These are phyloP conservation scores for Pygathrix nemaeus DNA, from an alignment of 2,113 vertebrate species.

Conservation along the genomic window DNA sequence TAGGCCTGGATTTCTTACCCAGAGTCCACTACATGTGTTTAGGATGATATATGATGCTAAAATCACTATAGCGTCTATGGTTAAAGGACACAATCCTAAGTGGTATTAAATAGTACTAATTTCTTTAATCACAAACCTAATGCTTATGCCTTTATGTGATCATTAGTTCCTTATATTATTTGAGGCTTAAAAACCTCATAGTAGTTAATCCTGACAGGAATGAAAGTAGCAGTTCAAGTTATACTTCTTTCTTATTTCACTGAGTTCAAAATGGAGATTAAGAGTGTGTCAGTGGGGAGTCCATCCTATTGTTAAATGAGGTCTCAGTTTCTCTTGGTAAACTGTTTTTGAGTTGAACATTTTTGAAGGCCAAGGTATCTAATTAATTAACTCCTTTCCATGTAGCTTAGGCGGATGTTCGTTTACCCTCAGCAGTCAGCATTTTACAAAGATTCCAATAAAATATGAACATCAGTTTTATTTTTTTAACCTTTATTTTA, in stretches of 20 bases:
- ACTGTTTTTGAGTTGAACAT: not conserved
- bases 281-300: not conserved
- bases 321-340: not conserved
- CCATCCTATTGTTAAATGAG: not conserved
- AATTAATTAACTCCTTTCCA: not conserved
- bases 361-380: not conserved
- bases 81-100: not conserved
- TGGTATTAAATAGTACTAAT: not conserved
- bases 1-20: too few relatives aligned
- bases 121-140: not conserved
- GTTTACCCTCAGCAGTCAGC: not conserved
- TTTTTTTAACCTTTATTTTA: too few relatives aligned
- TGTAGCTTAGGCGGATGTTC: not conserved
- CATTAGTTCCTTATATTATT: not conserved
- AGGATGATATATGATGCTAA: not conserved
- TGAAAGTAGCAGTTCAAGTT: not conserved
- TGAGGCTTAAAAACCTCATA: not conserved
- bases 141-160: not conserved
- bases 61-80: not conserved
- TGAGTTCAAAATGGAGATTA: not conserved
- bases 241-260: not conserved
- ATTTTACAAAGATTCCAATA: slow-evolving; percentile 14
- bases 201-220: not conserved
- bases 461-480: not conserved
- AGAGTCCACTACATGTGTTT: not conserved